These are phyloP conservation scores for Drosophila cognata DNA, from an alignment of 2,888 invertebrate species.

Conservation along the genomic window DNA sequence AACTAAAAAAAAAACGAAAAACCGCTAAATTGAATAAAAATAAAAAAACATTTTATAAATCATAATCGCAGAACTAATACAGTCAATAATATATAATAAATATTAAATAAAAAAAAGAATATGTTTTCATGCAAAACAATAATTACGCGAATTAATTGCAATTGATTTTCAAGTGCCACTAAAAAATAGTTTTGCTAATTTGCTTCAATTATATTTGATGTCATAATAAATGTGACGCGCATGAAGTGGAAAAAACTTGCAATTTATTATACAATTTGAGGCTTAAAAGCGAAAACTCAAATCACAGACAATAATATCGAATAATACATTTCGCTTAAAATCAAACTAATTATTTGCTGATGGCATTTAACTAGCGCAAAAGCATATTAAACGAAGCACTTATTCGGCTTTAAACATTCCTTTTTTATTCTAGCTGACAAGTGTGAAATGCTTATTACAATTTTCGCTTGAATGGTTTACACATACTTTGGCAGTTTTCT, in stretches of 20 bases:
- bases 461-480: conserved; percentile 53
- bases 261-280: conserved; percentile 9
- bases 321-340: background rate
- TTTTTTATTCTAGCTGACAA: conserved; percentile 21
- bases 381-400: background rate
- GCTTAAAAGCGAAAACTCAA: background rate
- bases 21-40: conserved; percentile 6
- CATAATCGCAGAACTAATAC: conserved; percentile 39
- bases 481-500: conserved; percentile 45
- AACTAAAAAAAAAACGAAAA: background rate
- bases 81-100: conserved; percentile 23
- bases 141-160: conserved; percentile 35
- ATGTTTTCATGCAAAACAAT: conserved; percentile 26
- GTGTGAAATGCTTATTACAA: conserved; percentile 25
- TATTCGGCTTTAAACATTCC: background rate
- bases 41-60: conserved; percentile 32
- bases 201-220: conserved; percentile 57
- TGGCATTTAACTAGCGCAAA: background rate
- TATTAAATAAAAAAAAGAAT: conserved; percentile 16
- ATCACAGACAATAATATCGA: background rate
- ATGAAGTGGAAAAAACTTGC: background rate
- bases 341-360: background rate
- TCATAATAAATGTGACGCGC: conserved; percentile 28
- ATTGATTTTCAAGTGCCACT: conserved; percentile 11
- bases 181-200: conserved; percentile 50